Percentiles rank a stretch among this genome's conserved stretches.
Evolutionary conservation across 2,797 vertebrate genomes (phyloP).

Genomic region (Acanthiza pusilla): DNA sequence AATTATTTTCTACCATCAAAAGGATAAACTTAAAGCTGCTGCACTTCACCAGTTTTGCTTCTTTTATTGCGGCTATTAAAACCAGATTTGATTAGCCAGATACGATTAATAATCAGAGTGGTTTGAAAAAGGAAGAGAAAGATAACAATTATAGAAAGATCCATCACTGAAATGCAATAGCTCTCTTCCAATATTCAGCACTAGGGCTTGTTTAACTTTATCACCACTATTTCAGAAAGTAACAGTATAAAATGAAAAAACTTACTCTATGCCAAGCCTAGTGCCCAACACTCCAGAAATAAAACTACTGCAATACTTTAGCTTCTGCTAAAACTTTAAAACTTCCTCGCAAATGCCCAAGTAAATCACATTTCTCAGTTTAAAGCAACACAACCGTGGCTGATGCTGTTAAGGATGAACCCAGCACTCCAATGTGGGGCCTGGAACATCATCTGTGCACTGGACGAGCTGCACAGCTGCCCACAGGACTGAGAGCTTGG

Average conservation of each 20-base stretch:
- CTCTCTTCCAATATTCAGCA: neutral
- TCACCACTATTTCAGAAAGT: neutral
- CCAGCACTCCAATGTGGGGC: fast-evolving
- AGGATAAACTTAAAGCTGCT: neutral
- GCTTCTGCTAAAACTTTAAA: neutral
- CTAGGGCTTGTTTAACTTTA: neutral
- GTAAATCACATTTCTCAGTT: neutral
- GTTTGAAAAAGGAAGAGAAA: neutral
- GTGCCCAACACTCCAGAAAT: neutral
- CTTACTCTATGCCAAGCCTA: neutral
- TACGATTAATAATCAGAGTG: neutral
- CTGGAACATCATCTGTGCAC: neutral
- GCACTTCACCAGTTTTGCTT: neutral
- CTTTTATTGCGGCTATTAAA: neutral
- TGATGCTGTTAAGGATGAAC: neutral
- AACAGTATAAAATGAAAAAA: neutral
- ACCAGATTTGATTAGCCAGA: neutral
- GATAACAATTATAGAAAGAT: neutral
- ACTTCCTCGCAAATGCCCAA: neutral
- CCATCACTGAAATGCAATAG: neutral
- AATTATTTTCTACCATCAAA: neutral
- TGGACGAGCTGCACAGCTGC: neutral
- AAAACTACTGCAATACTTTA: neutral
- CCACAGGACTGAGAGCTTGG: neutral
- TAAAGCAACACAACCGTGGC: neutral